phyloP scores from a whole-genome alignment of 2,888 invertebrate species.

The Platypus cylindrus region DNA sequence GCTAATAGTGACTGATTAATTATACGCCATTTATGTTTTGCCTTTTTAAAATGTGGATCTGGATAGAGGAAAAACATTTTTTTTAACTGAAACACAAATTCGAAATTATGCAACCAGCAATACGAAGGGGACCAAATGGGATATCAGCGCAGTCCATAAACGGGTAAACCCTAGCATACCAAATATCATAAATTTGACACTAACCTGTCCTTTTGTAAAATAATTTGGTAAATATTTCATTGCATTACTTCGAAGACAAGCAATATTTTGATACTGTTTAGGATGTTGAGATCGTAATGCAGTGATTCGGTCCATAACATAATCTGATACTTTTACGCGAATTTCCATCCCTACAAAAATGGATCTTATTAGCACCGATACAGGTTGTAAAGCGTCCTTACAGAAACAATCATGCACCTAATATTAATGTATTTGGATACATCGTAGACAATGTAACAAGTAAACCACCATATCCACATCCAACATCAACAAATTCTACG shows the following conservation, averaged over 20 bases:
- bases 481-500: constrained; percentile 82
- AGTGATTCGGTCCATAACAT: constrained; percentile 87
- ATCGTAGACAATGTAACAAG: constrained; percentile 80
- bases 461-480: constrained; percentile 97
- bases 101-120: too few species aligned
- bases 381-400: background rate
- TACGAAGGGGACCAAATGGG: too few species aligned
- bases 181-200: constrained; percentile 4
- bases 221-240: constrained; percentile 99
- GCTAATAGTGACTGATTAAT: constrained; percentile 85
- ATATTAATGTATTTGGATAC: constrained; percentile 77
- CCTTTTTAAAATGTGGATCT: constrained; percentile 97
- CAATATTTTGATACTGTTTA: constrained; percentile 79
- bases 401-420: constrained; percentile 32
- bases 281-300: constrained; percentile 68
- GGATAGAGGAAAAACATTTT: constrained; percentile 99
- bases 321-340: constrained; percentile 95
- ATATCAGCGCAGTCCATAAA: too few species aligned
- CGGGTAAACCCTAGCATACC: background rate
- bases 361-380: background rate
- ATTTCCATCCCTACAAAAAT: constrained; percentile 72
- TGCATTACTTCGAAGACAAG: constrained; percentile 90
- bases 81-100: constrained; percentile 50
- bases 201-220: constrained; percentile 84
- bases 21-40: constrained; percentile 98